These are phyloP conservation scores for Drosophila sproati DNA, from an alignment of 1,140 invertebrate genomes.

Conservation along the genomic window DNA sequence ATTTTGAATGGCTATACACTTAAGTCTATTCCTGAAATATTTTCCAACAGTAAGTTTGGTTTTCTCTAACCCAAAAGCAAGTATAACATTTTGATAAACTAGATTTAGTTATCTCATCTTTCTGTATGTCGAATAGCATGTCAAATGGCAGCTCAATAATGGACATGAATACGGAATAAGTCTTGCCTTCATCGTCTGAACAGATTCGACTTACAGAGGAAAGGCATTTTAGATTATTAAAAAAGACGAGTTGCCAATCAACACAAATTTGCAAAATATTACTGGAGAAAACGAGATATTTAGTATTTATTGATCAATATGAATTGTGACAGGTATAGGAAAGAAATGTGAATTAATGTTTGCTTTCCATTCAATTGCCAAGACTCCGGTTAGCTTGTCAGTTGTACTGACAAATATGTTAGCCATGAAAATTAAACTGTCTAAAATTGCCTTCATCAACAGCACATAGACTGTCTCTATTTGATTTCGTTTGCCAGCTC, in stretches of 20 bases:
- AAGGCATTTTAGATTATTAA: too few species aligned
- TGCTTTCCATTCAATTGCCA: conserved; percentile 11
- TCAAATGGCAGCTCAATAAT: too few species aligned
- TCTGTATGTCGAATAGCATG: too few species aligned
- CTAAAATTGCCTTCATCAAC: conserved; percentile 14
- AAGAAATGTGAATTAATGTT: not conserved
- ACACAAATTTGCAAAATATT: too few species aligned
- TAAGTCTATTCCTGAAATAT: too few species aligned
- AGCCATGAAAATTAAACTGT: conserved; percentile 10
- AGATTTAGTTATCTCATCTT: too few species aligned
- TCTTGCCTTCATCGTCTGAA: not conserved
- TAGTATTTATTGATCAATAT: too few species aligned
- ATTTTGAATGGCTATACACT: not conserved
- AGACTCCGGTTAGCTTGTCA: conserved; percentile 12
- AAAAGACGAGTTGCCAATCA: too few species aligned
- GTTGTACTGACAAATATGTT: conserved; percentile 24
- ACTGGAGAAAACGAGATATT: too few species aligned
- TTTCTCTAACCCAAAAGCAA: too few species aligned
- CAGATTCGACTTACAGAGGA: too few species aligned
- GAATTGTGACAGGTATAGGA: not conserved
- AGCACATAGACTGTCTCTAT: conserved; percentile 2
- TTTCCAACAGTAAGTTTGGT: not conserved
- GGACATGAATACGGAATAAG: not conserved
- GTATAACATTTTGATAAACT: too few species aligned
- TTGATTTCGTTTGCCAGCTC: conserved; percentile 5